Conservation (phyloP, 2,888 invertebrate species). For the Taphrorychus bicolor region DNA sequence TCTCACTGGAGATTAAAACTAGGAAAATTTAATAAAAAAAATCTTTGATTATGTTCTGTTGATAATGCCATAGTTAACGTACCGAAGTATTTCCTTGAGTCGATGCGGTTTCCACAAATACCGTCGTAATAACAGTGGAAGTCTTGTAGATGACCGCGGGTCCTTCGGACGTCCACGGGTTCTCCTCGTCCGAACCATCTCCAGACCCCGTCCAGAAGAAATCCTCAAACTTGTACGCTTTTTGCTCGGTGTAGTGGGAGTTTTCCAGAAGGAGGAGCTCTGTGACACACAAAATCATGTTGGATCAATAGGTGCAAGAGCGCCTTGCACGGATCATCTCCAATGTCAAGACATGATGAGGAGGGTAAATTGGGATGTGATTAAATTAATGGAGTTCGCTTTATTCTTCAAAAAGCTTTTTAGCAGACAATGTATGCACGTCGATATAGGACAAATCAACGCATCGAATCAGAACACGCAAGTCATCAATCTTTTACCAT, state of each 20-base stretch:
- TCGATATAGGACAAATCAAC: neutral
- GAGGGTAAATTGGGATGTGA: no score
- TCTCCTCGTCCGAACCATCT: constrained; percentile 67
- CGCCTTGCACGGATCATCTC: neutral
- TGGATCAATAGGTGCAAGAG: neutral
- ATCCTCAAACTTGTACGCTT: constrained; percentile 72
- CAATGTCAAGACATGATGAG: no score
- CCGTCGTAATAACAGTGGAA: constrained; percentile 74
- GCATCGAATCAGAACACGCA: neutral
- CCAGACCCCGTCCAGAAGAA: constrained; percentile 92
- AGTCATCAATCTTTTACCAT: neutral
- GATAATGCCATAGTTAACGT: no score
- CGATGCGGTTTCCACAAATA: constrained; percentile 65
- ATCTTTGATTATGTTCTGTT: no score
- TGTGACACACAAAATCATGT: constrained; percentile 39
- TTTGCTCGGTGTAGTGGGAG: constrained; percentile 48
- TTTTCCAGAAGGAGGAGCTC: constrained; percentile 53
- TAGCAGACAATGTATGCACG: neutral
- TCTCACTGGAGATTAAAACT: no score
- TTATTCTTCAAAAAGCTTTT: neutral
- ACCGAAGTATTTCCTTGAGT: constrained; percentile 18
- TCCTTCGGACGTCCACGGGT: constrained; percentile 63
- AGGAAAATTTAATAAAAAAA: no score
- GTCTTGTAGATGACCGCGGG: constrained; percentile 68
- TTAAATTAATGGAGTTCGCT: neutral